Percentiles rank a stretch among this genome's conserved stretches.
These are phyloP conservation scores for Aplodontia rufa DNA, from an alignment of 2,113 vertebrate species.

Conservation along the genomic window DNA sequence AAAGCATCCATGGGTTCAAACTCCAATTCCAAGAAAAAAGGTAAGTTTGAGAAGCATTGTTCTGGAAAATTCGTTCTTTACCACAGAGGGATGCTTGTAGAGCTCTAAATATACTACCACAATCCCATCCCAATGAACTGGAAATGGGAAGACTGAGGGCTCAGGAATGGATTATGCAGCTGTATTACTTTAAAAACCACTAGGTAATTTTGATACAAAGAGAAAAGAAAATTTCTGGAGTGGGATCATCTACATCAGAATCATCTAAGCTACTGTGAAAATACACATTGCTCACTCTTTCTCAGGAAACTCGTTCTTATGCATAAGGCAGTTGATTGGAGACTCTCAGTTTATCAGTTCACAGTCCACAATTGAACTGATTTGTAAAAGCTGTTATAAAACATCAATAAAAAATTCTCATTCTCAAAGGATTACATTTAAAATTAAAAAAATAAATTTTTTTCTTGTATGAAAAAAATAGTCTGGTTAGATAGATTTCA, in stretches of 20 bases:
- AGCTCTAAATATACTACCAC: not conserved
- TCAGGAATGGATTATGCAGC: not conserved
- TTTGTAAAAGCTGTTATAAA: not conserved
- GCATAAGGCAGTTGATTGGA: not conserved
- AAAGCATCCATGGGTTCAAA: not conserved
- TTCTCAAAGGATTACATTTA: not conserved
- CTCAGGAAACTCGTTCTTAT: not conserved
- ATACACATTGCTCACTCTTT: not conserved
- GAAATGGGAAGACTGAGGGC: not conserved
- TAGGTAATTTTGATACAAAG: not conserved
- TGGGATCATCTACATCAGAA: not conserved
- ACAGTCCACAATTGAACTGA: not conserved
- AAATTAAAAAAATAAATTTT: not conserved
- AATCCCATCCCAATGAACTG: not conserved
- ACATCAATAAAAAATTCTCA: too few relatives aligned
- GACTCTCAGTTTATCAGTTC: not conserved
- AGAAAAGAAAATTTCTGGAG: not conserved
- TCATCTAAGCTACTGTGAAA: not conserved
- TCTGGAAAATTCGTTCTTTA: not conserved
- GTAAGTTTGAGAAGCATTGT: not conserved
- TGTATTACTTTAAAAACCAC: not conserved
- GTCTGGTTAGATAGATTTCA: not conserved
- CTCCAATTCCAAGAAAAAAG: not conserved
- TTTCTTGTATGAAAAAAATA: not conserved
- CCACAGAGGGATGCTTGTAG: fast-evolving